Percentiles rank a stretch among this genome's conserved stretches.
Conservation (phyloP, 2,888 invertebrate species). For the Bimastos eiseni region DNA sequence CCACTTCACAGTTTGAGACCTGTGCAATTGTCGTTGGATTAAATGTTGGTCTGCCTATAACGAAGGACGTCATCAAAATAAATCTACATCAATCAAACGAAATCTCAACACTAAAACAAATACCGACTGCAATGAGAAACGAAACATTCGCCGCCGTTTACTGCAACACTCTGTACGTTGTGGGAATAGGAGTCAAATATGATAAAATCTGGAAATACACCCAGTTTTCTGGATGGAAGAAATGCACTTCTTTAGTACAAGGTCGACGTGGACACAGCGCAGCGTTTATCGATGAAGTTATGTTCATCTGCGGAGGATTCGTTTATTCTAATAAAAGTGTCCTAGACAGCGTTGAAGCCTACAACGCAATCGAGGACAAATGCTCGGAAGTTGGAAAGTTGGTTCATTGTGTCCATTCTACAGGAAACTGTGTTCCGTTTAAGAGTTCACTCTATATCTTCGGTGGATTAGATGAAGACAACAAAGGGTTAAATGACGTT, state of each 20-base stretch:
- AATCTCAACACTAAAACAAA: too few relatives aligned
- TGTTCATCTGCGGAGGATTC: neutral
- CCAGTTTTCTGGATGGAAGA: neutral
- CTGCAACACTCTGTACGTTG: neutral
- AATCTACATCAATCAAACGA: too few relatives aligned
- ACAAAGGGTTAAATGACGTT: neutral
- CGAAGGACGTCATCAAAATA: too few relatives aligned
- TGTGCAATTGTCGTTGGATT: too few relatives aligned
- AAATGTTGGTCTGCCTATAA: too few relatives aligned
- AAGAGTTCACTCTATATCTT: neutral
- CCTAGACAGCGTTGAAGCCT: neutral
- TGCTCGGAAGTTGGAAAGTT: neutral
- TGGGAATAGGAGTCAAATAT: neutral
- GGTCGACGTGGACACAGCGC: conserved; percentile 1
- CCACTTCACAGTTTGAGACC: too few relatives aligned
- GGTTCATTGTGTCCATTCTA: neutral
- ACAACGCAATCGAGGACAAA: neutral
- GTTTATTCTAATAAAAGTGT: neutral
- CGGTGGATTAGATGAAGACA: neutral
- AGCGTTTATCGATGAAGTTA: neutral
- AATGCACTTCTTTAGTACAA: neutral
- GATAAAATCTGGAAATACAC: neutral
- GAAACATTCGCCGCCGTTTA: neutral
- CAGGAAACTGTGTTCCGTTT: neutral
- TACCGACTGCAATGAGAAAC: too few relatives aligned